A percentile compares a stretch with the other conserved stretches of the same genome.
Conservation (phyloP, 2,797 vertebrate species). For the Heterohyrax brucei region DNA sequence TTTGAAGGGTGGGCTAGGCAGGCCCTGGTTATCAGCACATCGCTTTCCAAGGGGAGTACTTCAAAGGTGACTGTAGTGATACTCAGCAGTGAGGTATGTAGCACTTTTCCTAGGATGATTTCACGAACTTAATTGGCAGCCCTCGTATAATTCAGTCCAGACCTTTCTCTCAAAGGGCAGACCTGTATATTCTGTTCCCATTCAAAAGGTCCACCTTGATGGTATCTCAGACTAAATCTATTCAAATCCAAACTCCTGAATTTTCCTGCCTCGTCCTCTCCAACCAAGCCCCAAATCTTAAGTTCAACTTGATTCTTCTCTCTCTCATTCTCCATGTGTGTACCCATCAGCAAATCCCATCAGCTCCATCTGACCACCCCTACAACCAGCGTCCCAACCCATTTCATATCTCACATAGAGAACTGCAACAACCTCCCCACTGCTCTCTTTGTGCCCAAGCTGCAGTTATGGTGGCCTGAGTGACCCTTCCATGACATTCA, state of each 20-base stretch:
- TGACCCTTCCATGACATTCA: background rate
- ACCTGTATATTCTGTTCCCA: background rate
- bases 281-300: background rate
- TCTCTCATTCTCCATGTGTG: background rate
- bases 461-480: background rate
- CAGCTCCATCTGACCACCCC: background rate
- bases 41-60: too few species aligned
- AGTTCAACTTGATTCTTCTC: background rate
- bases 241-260: constrained; percentile 27
- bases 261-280: background rate
- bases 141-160: background rate
- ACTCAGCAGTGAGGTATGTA: too few species aligned
- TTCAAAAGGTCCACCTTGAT: constrained; percentile 25
- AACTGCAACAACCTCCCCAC: too few species aligned
- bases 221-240: constrained; percentile 4
- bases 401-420: background rate
- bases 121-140: too few species aligned
- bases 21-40: too few species aligned
- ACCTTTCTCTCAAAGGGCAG: background rate
- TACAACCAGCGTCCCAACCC: background rate
- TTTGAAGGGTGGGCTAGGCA: too few species aligned
- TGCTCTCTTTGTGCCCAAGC: background rate
- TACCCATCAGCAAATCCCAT: constrained; percentile 4
- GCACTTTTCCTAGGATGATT: too few species aligned
- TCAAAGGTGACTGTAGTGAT: too few species aligned